Conservation (phyloP, 1,140 invertebrate species). For the Galleria mellonella region DNA sequence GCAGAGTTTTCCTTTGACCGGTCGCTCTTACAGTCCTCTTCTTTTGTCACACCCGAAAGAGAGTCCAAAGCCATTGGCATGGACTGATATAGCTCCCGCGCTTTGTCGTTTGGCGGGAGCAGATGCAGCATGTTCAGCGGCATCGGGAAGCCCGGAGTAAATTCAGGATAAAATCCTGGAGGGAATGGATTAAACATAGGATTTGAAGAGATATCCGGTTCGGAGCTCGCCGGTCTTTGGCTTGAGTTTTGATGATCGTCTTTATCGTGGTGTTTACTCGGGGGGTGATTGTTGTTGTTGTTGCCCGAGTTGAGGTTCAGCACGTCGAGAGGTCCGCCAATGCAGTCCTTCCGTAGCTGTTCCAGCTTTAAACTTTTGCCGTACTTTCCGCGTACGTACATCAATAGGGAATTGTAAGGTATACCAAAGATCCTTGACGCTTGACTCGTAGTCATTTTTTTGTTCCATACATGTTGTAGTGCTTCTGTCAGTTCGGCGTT, state of each 20-base stretch:
- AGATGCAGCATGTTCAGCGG: conserved; percentile 89
- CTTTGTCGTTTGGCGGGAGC: conserved; percentile 84
- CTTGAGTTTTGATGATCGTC: conserved; percentile 66
- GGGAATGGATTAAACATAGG: conserved; percentile 82
- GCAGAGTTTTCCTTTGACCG: conserved; percentile 79
- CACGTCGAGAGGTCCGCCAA: conserved; percentile 83
- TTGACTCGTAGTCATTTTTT: conserved; percentile 95
- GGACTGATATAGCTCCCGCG: conserved; percentile 74
- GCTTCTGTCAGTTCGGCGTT: conserved; percentile 92
- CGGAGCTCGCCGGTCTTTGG: conserved; percentile 77
- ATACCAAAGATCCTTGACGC: conserved; percentile 92
- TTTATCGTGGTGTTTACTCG: conserved; percentile 68
- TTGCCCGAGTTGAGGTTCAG: conserved; percentile 80
- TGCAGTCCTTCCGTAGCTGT: conserved; percentile 89
- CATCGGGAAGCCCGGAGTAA: conserved; percentile 84
- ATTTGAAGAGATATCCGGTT: conserved; percentile 76
- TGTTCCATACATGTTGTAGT: conserved; percentile 93
- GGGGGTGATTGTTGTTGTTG: conserved; percentile 80
- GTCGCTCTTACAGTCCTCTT: conserved; percentile 80
- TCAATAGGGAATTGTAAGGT: conserved; percentile 91
- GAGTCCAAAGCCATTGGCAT: conserved; percentile 72
- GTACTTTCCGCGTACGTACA: conserved; percentile 95
- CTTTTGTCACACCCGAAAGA: conserved; percentile 68
- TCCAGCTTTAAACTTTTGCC: conserved; percentile 92
- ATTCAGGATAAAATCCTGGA: conserved; percentile 87